Evolutionary conservation across 1,140 invertebrate genomes (phyloP).

Genomic region (Cydia amplana): DNA sequence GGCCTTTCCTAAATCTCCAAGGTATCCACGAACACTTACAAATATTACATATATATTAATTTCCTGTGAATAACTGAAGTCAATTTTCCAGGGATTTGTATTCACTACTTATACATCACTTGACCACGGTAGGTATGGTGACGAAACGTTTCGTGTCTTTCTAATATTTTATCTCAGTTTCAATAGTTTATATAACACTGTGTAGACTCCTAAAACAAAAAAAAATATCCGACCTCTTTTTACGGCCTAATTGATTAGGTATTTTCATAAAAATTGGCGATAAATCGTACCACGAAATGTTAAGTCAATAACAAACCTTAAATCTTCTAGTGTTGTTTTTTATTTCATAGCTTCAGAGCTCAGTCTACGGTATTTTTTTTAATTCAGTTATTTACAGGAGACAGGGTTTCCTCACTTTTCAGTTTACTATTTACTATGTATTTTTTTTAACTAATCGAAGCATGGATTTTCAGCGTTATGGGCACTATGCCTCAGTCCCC

Average conservation of each 20-base stretch:
- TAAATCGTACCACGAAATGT: not conserved
- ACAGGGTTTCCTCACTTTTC: slow-evolving; percentile 47
- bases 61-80: slow-evolving; percentile 65
- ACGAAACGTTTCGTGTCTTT: slow-evolving; percentile 19
- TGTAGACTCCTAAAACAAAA: no score
- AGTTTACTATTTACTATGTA: slow-evolving; percentile 47
- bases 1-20: not conserved
- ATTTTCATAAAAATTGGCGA: not conserved
- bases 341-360: slow-evolving; percentile 37
- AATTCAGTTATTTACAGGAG: slow-evolving; percentile 71
- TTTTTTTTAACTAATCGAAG: slow-evolving; percentile 67
- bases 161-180: not conserved
- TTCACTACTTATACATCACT: slow-evolving; percentile 30
- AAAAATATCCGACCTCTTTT: no score
- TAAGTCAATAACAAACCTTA: not conserved
- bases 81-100: slow-evolving; percentile 34
- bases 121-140: slow-evolving; percentile 22
- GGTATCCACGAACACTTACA: slow-evolving; percentile 35
- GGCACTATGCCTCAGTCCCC: slow-evolving; percentile 74
- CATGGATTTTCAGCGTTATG: slow-evolving; percentile 79
- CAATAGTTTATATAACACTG: not conserved
- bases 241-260: not conserved
- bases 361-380: slow-evolving; percentile 54
- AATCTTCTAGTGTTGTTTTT: slow-evolving; percentile 26
- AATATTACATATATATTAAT: slow-evolving; percentile 42